These are phyloP conservation scores for Novumbra hubbsi DNA, from an alignment of 2,797 vertebrate genomes.

Conservation along the genomic window DNA sequence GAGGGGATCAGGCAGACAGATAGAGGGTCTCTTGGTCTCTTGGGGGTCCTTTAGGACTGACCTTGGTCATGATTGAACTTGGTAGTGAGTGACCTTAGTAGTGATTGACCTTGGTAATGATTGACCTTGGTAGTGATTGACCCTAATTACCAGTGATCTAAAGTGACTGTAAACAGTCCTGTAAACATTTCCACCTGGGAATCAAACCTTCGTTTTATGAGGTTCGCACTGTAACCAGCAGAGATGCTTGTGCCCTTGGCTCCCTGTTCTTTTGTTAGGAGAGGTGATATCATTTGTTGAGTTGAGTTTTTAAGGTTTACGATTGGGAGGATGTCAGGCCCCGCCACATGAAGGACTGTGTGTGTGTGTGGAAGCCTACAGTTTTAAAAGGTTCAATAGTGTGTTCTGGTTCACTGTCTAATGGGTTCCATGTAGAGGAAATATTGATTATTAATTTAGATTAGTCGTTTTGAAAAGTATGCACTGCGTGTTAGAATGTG, in stretches of 20 bases:
- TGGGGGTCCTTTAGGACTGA: too few relatives aligned
- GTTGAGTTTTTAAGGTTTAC: neutral
- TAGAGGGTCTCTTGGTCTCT: neutral
- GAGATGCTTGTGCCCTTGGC: neutral
- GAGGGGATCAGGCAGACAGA: too few relatives aligned
- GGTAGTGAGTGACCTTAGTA: too few relatives aligned
- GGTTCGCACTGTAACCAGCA: neutral
- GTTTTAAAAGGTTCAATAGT: neutral
- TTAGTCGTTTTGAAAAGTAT: neutral
- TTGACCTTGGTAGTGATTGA: too few relatives aligned
- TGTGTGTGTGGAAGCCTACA: neutral
- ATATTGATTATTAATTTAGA: neutral
- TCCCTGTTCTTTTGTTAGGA: neutral
- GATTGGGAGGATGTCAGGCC: neutral
- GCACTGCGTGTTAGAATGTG: neutral
- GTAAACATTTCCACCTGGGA: neutral
- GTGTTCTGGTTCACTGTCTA: neutral
- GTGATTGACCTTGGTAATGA: too few relatives aligned
- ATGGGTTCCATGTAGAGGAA: neutral
- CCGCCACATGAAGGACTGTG: neutral
- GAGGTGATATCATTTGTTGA: neutral
- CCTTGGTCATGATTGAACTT: too few relatives aligned
- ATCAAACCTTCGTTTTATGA: neutral
- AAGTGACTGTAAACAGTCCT: neutral
- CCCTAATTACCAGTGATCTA: neutral